phyloP scores from a whole-genome alignment of 1,140 invertebrate species.

The Leucophenga varia region DNA sequence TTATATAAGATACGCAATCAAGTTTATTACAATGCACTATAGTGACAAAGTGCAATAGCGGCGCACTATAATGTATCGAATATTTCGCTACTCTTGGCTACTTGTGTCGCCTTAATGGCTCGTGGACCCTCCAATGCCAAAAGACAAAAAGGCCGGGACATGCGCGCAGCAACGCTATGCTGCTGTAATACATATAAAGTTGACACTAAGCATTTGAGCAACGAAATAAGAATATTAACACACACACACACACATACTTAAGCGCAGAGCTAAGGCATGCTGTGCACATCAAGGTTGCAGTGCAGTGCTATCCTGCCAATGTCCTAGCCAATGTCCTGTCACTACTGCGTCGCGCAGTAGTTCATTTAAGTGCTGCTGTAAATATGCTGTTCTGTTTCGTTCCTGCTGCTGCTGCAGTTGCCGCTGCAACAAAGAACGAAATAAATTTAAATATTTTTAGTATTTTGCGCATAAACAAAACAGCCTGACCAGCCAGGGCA shows the following conservation, averaged over 20 bases:
- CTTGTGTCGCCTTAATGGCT: slow-evolving; percentile 34
- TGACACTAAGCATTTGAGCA: no score
- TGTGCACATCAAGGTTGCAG: slow-evolving; percentile 15
- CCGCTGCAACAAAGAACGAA: slow-evolving; percentile 27
- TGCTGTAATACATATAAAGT: no score
- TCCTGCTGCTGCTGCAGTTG: no score
- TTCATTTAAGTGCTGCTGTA: slow-evolving; percentile 29
- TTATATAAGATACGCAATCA: slow-evolving; percentile 47
- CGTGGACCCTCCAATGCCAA: slow-evolving; percentile 19
- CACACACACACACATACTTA: no score
- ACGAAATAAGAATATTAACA: no score
- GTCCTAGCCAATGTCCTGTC: slow-evolving; percentile 11
- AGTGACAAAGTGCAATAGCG: slow-evolving; percentile 1
- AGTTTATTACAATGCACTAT: slow-evolving; percentile 39
- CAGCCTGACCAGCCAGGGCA: no score
- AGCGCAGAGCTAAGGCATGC: no score
- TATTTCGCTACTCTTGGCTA: slow-evolving; percentile 17
- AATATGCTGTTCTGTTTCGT: no score
- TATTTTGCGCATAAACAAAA: slow-evolving; percentile 53
- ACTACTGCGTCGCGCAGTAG: slow-evolving; percentile 24
- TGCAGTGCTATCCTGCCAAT: slow-evolving; percentile 7
- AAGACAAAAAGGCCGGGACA: no score
- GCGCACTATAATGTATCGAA: slow-evolving; percentile 13
- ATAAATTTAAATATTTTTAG: slow-evolving; percentile 55
- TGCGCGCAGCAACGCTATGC: no score